These are phyloP conservation scores for Cyclina sinensis DNA, from an alignment of 1,140 invertebrate species.

Conservation along the genomic window DNA sequence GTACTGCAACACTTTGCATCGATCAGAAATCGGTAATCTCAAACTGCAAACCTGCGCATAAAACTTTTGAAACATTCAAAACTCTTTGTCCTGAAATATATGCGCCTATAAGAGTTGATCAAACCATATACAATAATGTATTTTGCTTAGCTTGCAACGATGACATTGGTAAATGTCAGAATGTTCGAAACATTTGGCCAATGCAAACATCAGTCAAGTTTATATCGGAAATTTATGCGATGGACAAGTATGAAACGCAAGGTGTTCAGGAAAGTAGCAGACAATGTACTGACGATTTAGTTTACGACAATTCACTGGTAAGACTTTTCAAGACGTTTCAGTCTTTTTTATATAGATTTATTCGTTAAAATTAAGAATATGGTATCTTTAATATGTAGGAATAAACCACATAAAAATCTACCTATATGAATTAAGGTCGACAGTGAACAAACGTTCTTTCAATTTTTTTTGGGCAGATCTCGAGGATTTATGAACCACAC, in stretches of 20 bases:
- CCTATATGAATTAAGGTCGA: too few species aligned
- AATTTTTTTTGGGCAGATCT: too few species aligned
- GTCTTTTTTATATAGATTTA: too few species aligned
- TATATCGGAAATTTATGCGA: too few species aligned
- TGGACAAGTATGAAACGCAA: background rate
- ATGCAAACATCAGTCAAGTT: too few species aligned
- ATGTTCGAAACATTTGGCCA: too few species aligned
- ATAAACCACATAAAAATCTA: too few species aligned
- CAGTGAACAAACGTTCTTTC: too few species aligned
- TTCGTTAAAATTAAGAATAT: too few species aligned
- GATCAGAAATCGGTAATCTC: background rate
- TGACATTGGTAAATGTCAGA: background rate
- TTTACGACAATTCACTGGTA: background rate
- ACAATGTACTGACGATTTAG: background rate
- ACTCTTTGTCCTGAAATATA: background rate
- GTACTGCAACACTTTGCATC: background rate
- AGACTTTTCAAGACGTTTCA: too few species aligned
- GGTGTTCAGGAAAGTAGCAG: background rate
- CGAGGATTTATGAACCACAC: too few species aligned
- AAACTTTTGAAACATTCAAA: background rate
- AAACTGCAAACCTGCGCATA: background rate
- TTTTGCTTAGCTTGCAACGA: slow-evolving; percentile 6
- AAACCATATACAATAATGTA: background rate
- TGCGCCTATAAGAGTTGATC: background rate
- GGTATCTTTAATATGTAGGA: too few species aligned